Conservation (phyloP, 2,888 invertebrate genomes). For the Zootermopsis nevadensis region DNA sequence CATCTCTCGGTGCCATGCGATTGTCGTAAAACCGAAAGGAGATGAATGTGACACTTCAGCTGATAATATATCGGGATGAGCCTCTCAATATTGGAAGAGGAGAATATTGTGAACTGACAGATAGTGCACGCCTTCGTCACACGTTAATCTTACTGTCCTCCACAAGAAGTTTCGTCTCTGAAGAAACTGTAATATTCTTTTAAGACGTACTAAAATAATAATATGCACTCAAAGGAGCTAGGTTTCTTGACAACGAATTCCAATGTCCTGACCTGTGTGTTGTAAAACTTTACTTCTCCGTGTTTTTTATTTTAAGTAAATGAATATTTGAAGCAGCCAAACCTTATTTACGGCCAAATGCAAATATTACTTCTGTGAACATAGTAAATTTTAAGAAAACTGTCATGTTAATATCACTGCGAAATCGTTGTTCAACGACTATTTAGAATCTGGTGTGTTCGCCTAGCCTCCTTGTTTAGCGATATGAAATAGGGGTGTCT, state of each 20-base stretch:
- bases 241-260: neutral
- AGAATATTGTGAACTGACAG: neutral
- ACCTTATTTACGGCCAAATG: too few species aligned
- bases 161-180: neutral
- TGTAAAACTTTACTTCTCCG: neutral
- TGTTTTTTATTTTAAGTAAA: too few species aligned
- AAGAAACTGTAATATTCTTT: neutral
- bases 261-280: neutral
- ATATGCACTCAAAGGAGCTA: neutral
- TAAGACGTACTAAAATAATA: neutral
- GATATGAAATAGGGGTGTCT: too few species aligned
- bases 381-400: too few species aligned
- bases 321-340: too few species aligned
- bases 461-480: too few species aligned
- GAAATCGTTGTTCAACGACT: too few species aligned
- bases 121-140: neutral
- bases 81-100: neutral
- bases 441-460: too few species aligned
- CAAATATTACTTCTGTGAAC: too few species aligned
- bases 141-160: neutral
- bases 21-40: neutral
- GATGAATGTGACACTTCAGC: neutral
- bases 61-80: slow-evolving; percentile 1
- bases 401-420: too few species aligned
- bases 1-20: neutral